Evolutionary conservation across 2,888 invertebrate genomes (phyloP), one percentile per base, ranked within the genome.

Genomic region (Anagyrus pseudococci): DNA sequence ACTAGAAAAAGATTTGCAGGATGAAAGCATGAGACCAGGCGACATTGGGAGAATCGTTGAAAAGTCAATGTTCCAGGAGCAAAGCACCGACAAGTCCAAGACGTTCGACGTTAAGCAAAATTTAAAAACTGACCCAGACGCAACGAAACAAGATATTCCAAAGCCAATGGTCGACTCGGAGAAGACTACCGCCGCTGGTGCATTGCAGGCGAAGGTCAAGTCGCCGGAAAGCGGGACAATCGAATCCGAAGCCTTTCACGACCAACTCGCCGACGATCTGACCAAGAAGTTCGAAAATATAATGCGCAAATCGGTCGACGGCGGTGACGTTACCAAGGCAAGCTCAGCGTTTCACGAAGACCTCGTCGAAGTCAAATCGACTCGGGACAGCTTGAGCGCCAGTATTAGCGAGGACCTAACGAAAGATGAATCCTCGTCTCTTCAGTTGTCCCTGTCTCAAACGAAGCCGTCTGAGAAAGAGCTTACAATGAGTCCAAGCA

Each of bases 401-500:
- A 63, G 58, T 33, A 47, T 58, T 2, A 77, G 75, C 57, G 79
- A 79, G 20, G 79, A 80, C 44, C 48, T 77, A 53, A 79, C 72
- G 23, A 78, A 78, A 58, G 78, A 78, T 37, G 78, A 78, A 46
- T 78, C 75, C 0, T 77, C 75, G 6, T 77, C 77, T 15, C 66
- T 68, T 3, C 68, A 69, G n/a, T 63, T 73, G 2, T 76, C 77
- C 1, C 75, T 73, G 0, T 73, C 71, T 1, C 74, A 73, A 13
- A 70, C 65, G 0, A 74, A 69, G 62, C 29, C 73, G 0, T 66
- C 70, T 0, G 78, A 79, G 3, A 69, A 73, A 57, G 78, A 80
- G 41, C 73, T 76, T 7, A 77, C 78, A 4, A 70, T 77, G 64
- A 79, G 79, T 59, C 76, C 79, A 0, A 78, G 77, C 47, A 80